phyloP scores from a whole-genome alignment of 2,888 invertebrate genomes.

The Glyphotaelius pellucidus region DNA sequence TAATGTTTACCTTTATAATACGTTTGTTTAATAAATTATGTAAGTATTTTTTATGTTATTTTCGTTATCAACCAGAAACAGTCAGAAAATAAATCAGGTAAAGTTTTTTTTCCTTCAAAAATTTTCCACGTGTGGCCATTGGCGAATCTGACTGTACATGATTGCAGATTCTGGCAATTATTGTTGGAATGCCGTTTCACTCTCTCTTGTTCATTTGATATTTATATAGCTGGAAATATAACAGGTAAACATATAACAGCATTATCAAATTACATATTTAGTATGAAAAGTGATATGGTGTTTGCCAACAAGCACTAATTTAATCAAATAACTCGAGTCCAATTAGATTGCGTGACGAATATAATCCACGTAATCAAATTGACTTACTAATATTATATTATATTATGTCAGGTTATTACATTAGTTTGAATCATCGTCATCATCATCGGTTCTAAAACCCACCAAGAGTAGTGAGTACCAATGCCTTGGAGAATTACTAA shows the following conservation, averaged over 20 bases:
- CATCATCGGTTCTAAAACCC: neutral
- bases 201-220: constrained; percentile 35
- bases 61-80: too few species aligned
- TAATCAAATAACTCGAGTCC: neutral
- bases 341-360: neutral
- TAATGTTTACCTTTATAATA: too few species aligned
- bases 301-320: neutral
- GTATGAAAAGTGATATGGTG: neutral
- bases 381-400: neutral
- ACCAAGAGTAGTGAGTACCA: too few species aligned
- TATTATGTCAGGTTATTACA: neutral
- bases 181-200: constrained; percentile 61
- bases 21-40: too few species aligned
- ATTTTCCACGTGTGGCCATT: neutral
- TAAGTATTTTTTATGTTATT: too few species aligned
- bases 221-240: neutral
- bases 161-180: constrained; percentile 55
- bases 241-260: neutral
- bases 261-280: neutral
- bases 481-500: neutral
- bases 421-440: too few species aligned
- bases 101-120: too few species aligned
- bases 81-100: too few species aligned
- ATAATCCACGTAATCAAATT: neutral
- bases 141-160: neutral